Evolutionary conservation across 2,888 invertebrate genomes (phyloP).

Genomic region (Calephelis perditalis): DNA sequence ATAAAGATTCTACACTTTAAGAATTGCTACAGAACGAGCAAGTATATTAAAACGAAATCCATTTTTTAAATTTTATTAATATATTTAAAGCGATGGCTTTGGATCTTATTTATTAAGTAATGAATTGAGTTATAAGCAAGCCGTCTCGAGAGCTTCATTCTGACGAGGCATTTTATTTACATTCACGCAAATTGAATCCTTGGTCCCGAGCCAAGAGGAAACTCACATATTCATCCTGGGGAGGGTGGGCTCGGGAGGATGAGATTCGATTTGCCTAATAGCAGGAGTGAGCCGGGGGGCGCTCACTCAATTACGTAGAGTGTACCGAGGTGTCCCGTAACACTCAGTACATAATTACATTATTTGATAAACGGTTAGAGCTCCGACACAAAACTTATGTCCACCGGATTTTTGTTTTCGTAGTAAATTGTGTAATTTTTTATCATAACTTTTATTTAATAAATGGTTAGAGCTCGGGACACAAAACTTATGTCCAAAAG

Average conservation of each 20-base stretch:
- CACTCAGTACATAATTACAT: slow-evolving; percentile 71
- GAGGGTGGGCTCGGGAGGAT: slow-evolving; percentile 40
- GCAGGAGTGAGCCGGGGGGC: slow-evolving; percentile 55
- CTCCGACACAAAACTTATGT: slow-evolving; percentile 13
- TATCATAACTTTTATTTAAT: no score
- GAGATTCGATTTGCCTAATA: slow-evolving; percentile 78
- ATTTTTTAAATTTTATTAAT: slow-evolving; percentile 9
- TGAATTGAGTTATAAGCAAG: slow-evolving; percentile 26
- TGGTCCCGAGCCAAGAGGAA: slow-evolving; percentile 62
- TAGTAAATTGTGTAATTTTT: no score
- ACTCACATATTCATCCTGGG: slow-evolving; percentile 44
- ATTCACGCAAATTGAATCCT: slow-evolving; percentile 72
- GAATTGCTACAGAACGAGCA: no score
- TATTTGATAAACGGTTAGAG: slow-evolving; percentile 65
- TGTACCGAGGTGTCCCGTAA: slow-evolving; percentile 68
- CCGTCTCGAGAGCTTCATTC: slow-evolving; percentile 23
- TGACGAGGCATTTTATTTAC: slow-evolving; percentile 64
- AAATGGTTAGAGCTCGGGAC: neutral
- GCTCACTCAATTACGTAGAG: slow-evolving; percentile 71
- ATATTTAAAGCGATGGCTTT: neutral
- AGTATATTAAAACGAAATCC: no score
- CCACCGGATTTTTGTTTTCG: slow-evolving; percentile 10
- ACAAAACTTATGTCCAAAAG: neutral
- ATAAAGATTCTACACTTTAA: no score
- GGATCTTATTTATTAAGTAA: slow-evolving; percentile 16